A percentile compares a stretch with the other conserved stretches of the same genome.
Conservation (phyloP, 2,797 vertebrate genomes). For the Paratrypauchen microcephalus region DNA sequence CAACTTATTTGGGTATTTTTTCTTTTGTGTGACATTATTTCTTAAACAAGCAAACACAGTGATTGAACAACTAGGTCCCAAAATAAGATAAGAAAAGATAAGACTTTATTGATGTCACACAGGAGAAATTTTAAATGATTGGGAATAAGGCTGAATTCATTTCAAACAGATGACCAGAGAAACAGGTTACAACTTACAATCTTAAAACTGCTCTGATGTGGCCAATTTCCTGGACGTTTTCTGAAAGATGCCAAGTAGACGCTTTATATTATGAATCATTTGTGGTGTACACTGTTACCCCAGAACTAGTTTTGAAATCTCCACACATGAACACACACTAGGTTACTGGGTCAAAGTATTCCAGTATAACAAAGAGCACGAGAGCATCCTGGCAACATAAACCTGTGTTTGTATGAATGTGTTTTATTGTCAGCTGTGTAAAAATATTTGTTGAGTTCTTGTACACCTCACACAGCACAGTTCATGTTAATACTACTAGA, state of each 20-base stretch:
- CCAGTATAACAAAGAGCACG: background rate
- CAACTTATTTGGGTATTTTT: too few species aligned
- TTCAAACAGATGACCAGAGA: background rate
- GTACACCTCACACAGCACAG: conserved; percentile 6
- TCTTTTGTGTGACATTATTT: too few species aligned
- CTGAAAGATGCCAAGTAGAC: background rate
- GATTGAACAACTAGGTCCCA: too few species aligned
- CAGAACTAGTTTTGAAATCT: background rate
- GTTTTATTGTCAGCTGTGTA: conserved; percentile 21
- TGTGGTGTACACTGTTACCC: background rate
- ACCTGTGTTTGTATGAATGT: background rate
- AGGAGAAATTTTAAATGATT: too few species aligned
- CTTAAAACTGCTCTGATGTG: background rate
- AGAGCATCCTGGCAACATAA: conserved; percentile 1
- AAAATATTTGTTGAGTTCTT: conserved; percentile 23
- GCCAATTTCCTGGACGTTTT: background rate
- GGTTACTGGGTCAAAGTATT: background rate
- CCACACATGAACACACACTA: background rate
- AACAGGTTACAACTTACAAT: background rate
- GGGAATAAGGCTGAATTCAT: too few species aligned
- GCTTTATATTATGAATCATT: background rate
- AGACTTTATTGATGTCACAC: too few species aligned
- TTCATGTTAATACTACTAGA: background rate
- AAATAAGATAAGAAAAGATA: too few species aligned
- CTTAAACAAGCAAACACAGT: too few species aligned